Base-by-base conservation (phyloP, 2,797 vertebrate species). In the Coendou prehensilis region DNA sequence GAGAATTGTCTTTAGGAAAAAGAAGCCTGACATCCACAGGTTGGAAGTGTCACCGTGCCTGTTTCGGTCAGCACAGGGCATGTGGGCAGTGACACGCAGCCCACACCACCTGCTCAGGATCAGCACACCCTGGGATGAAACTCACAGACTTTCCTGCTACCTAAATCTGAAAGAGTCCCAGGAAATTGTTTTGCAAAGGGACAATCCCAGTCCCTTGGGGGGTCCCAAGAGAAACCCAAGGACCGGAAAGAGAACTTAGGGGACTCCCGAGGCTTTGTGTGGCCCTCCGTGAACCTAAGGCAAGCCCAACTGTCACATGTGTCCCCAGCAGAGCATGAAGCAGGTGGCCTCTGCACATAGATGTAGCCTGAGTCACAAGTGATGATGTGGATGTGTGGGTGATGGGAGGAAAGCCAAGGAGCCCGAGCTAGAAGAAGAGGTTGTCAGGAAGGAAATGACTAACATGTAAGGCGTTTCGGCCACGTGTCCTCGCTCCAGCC, bases 361-460 rank as follows among this genome's bases (percentile, higher is more conserved):
- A 28, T 50, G 33, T 6, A 28, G 69, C 76, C 18, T 10, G 76
- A 41, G 89, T 93, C 4, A 0, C 13, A 5, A 52, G 80, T 2
- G 54, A 18, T 15, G 83, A 37, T 2, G 47, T 90, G 86, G 91
- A 84, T 83, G 94, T 69, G 61, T 37, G 18, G 61, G 76, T 20
- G 89, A 64, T 13, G 8, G 41, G 63, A 87, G 13, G 30, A 3
- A 30, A 45, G 63, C 54, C 0, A 5, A 67, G 83, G 78, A 78
- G 56, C 71, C 41, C 63, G 71, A 82, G 9, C 6, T n/a, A 37
- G 45, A 30, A 30, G 41, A 20, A 83, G 56, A 73, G 73, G 73
- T 52, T n/a, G 52, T 56, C 83, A 37, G 91, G 95, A 94, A 96
- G 91, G 96, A 96, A 94, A 37, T 87, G 84, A 93, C 95, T 81